Evolutionary conservation across 1,140 invertebrate genomes (phyloP), one percentile per base, ranked within the genome.

Genomic region (Cyrtorhinus lividipennis): DNA sequence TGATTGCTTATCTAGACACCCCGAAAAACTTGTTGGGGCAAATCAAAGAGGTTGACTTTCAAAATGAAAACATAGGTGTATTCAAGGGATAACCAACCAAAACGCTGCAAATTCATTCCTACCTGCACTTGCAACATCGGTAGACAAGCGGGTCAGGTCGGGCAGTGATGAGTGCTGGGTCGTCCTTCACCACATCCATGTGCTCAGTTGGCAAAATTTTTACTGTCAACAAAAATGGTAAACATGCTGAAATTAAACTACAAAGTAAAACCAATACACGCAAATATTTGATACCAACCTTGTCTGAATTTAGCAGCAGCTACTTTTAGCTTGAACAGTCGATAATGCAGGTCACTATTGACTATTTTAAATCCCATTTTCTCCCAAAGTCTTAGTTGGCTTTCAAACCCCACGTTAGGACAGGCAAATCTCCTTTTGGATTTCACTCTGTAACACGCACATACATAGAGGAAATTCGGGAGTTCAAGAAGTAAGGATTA

Each of bases 91-190:
- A n/a, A n/a, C n/a, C n/a, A n/a, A n/a, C n/a, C n/a, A n/a, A n/a
- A n/a, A n/a, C n/a, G n/a, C n/a, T n/a, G n/a, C n/a, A n/a, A n/a
- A n/a, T n/a, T n/a, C n/a, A n/a, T 20, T 38, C 65, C 62, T 66
- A 73, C 65, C 88, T 77, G 71, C 88, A 91, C 68, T 84, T 86
- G 70, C 81, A 83, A 70, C 88, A 92, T 25, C 85, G 76, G 71
- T 88, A 90, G 0, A 88, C 87, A 44, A 85, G 82, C 1, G 88
- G 87, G 66, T 90, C 86, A 24, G 89, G 88, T 66, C 82, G 78
- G 61, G 84, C 83, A 15, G 82, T 81, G 1, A 79, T 80, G 22
- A 90, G 71, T n/a, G 84, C 83, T 1, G 89, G 88, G 75, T 92
- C 88, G 1, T 83, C 76, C 73, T 87, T 88, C 1, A 92, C 79